Evolutionary conservation across 2,888 invertebrate species (phyloP).

Genomic region (Drosophila leonis): DNA sequence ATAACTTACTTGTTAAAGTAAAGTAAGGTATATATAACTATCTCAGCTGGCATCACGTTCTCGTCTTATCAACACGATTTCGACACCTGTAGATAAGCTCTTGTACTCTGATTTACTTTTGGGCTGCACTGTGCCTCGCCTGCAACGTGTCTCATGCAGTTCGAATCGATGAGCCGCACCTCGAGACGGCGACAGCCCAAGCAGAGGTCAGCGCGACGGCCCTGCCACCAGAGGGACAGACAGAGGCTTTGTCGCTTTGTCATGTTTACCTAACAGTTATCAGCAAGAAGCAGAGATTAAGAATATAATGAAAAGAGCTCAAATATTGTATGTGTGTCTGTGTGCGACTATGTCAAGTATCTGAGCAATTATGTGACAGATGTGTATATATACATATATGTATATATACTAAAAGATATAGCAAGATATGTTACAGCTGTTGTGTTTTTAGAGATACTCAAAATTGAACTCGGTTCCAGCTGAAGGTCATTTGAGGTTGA

Average conservation of each 20-base stretch:
- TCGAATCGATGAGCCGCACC: conserved; percentile 31
- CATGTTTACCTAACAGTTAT: conserved; percentile 1
- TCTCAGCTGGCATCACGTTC: conserved; percentile 28
- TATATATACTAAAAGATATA: neutral
- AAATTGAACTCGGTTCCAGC: neutral
- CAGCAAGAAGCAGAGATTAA: conserved; percentile 4
- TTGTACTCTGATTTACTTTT: conserved; percentile 47
- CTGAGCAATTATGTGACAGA: neutral
- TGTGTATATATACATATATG: too few species aligned
- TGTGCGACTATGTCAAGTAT: conserved; percentile 8
- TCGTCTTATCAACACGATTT: conserved; percentile 46
- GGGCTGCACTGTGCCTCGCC: neutral
- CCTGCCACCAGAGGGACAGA: conserved; percentile 17
- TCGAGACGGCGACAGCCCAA: conserved; percentile 8
- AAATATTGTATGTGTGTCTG: too few species aligned
- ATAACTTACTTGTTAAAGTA: conserved; percentile 9
- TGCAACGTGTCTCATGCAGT: conserved; percentile 21
- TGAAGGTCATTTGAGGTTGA: neutral
- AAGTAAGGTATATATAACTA: conserved; percentile 19
- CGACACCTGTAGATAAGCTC: conserved; percentile 59
- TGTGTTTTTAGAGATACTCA: neutral
- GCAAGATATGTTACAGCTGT: neutral
- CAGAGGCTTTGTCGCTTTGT: conserved; percentile 1
- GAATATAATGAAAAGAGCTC: conserved; percentile 5
- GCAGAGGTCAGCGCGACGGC: conserved; percentile 38